Evolutionary conservation across 2,888 invertebrate genomes (phyloP), one percentile per base, ranked within the genome.

Genomic region (Dendrolimus pini): DNA sequence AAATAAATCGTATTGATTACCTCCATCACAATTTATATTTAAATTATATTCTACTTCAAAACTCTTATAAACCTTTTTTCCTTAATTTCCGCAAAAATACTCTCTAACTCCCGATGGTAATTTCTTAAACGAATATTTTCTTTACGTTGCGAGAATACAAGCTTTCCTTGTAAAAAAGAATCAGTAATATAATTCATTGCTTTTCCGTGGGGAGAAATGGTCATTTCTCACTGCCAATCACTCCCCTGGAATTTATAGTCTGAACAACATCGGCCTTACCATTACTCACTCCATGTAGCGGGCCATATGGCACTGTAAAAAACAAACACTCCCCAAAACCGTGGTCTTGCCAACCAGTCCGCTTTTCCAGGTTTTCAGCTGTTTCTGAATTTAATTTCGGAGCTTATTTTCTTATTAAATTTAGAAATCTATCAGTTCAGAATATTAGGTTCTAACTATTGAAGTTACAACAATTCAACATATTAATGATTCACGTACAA

Each of bases 201-300:
- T 57, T 56, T 59, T 56, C 58, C 55, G 56, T 52, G 55, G 57
- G 59, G 59, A 54, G 42, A 55, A 7, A 2, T 54, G 60, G 57
- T 66, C 64, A 63, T 68, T 69, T 64, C 55, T 68, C 69, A 65
- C 60, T 65, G 69, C 66, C 69, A 66, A 65, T 69, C 69, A 67
- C 66, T 63, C 56, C 57, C 41, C 56, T 41, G 58, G 58, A 62
- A 59, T 63, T 63, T 62, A 64, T 61, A 61, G 60, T 42, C 57
- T 47, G 59, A 62, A 60, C 53, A 59, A 60, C 59, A 62, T 64
- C 42, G 59, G 54, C 58, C 55, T 55, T 9, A 54, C 62, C 62
- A 64, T 66, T 66, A 65, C 60, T 65, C 63, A 30, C 30, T 62
- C 64, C 52, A 54, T 12, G 56, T 53, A 52, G 56, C 47, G 59